A percentile compares a stretch with the other conserved stretches of the same genome.
Evolutionary conservation across 2,113 vertebrate species (phyloP).

Genomic region (Chamaetylas fuelleborni): DNA sequence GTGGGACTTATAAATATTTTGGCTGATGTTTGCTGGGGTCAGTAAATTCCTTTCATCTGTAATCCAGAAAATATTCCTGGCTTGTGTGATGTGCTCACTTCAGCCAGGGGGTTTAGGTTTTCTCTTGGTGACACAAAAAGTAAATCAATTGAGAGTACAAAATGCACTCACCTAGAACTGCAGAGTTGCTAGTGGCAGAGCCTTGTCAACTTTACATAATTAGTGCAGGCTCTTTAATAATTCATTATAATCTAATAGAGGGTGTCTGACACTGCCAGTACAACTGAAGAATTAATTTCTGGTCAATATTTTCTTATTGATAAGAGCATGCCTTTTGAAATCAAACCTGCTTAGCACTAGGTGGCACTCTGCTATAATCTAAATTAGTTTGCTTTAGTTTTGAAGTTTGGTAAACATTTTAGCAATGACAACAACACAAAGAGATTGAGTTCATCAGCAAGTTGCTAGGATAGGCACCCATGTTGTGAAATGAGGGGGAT

Average conservation of each 20-base stretch:
- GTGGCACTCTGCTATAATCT: conserved; percentile 65
- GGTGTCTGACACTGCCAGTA: background rate
- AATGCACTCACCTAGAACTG: background rate
- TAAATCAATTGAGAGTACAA: background rate
- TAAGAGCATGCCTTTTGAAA: background rate
- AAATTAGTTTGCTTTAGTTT: conserved; percentile 11
- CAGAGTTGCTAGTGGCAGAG: rapidly evolving
- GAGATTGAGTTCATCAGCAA: background rate
- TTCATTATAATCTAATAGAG: background rate
- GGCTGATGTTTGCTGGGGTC: background rate
- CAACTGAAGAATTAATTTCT: background rate
- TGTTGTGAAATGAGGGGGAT: background rate
- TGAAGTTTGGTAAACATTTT: background rate
- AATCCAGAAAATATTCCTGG: background rate
- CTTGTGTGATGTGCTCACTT: background rate
- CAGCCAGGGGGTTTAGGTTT: background rate
- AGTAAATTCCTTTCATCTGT: background rate
- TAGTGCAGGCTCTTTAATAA: background rate
- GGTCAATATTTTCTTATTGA: background rate
- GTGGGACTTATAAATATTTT: background rate
- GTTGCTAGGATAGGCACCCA: background rate
- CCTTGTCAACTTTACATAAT: background rate
- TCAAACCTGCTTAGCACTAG: conserved; percentile 54
- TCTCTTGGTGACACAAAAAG: background rate
- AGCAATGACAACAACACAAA: background rate